phyloP scores from a whole-genome alignment of 1,140 invertebrate genomes.

The Pomacea maculata region DNA sequence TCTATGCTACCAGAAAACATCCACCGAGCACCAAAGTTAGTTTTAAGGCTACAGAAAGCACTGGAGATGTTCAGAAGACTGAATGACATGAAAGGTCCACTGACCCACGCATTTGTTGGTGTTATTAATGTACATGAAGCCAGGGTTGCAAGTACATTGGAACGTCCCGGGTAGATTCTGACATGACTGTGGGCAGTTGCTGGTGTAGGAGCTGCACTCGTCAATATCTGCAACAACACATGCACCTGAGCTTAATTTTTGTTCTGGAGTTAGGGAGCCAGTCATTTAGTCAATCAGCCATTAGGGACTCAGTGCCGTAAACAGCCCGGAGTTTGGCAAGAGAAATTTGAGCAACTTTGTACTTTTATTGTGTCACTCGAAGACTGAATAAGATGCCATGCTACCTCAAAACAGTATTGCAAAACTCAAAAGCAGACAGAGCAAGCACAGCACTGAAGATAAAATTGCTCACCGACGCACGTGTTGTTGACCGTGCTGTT shows the following conservation, averaged over 20 bases:
- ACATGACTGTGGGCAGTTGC: conserved; percentile 24
- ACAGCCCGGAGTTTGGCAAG: not conserved
- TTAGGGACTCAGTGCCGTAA: too few relatives aligned
- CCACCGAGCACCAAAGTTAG: not conserved
- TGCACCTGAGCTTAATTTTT: too few relatives aligned
- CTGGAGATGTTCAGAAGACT: not conserved
- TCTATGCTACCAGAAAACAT: not conserved
- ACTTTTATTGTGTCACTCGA: not conserved
- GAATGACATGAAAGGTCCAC: not conserved
- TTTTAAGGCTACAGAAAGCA: too few relatives aligned
- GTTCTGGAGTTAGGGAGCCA: too few relatives aligned
- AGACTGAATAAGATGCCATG: not conserved
- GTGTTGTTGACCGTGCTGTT: not conserved
- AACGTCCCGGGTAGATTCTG: conserved; percentile 23
- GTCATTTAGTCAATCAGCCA: too few relatives aligned
- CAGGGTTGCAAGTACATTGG: conserved; percentile 23
- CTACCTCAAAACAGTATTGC: too few relatives aligned
- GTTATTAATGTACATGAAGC: conserved; percentile 9
- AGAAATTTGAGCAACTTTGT: not conserved
- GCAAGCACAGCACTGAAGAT: not conserved
- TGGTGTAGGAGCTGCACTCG: conserved; percentile 11
- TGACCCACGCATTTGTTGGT: conserved; percentile 13
- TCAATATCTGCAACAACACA: conserved; percentile 22
- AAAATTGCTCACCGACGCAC: not conserved
- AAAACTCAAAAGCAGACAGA: too few relatives aligned